Base-by-base conservation (phyloP, 2,888 invertebrate genomes). In the Noctua janthe region DNA sequence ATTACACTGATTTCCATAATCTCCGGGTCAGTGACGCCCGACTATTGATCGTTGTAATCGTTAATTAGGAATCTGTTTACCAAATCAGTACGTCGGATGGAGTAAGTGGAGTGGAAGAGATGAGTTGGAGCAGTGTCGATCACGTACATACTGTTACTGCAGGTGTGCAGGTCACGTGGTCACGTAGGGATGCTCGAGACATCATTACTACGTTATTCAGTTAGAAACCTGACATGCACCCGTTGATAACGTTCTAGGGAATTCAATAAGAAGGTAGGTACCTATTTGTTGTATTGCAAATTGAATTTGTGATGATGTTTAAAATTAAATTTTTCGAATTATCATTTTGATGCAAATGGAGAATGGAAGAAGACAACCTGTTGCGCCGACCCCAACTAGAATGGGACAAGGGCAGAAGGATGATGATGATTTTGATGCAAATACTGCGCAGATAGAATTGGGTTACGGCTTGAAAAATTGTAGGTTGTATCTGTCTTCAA, bases 1-100 rank as follows among this genome's bases (percentile, higher is more conserved):
- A 62, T 62, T 54, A 43, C 67, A 62, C 47, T 51, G 23, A 72
- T 72, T 72, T 79, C 17, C 72, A 39, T 73, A 51, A 62, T 49
- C n/a, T 62, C 49, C 7, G n/a, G 43, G 2, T 71, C 43, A 23
- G n/a, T 70, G 51, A 47, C 17, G 3, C 13, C 49, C 20, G 49
- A 35, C 10, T 56, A 13, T 71, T 67, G 43, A 70, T 51, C 11
- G 20, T 51, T 43, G 35, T 15, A 29, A 3, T 47, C 4, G 43
- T 71, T 15, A 8, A n/a, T n/a, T 20, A 15, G 15, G 15, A 75
- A 70, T 47, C 1, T n/a, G 39, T n/a, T 49, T 17, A 51, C 7
- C 2, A 29, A 47, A 47, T 1, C 20, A 29, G 11, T 17, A 43
- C 17, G 0, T 64, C 1, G 35, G 35, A 35, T 62, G 62, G 17